Conservation (phyloP, 2,113 vertebrate species). For the Cepphus grylle region DNA sequence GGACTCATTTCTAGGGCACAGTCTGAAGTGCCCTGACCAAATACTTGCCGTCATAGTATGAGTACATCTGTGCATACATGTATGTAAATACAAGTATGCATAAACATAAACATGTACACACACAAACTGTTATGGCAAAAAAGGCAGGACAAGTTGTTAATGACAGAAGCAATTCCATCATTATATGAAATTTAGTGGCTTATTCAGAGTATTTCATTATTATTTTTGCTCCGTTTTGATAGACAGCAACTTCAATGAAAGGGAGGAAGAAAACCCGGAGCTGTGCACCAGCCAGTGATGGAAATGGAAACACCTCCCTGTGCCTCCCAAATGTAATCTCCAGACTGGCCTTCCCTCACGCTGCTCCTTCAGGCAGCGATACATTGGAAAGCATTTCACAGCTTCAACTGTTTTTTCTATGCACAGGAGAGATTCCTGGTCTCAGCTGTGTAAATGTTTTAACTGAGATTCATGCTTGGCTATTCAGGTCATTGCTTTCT, state of each 20-base stretch:
- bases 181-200: background rate
- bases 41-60: background rate
- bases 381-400: constrained; percentile 19
- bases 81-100: background rate
- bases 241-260: background rate
- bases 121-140: background rate
- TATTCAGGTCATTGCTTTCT: constrained; percentile 57
- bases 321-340: constrained; percentile 11
- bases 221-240: background rate
- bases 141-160: background rate
- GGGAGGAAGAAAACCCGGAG: background rate
- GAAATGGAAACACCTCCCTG: constrained; percentile 4
- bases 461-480: constrained; percentile 61
- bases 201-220: background rate
- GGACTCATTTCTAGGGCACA: background rate
- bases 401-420: constrained; percentile 34
- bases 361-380: background rate
- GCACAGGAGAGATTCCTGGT: constrained; percentile 52
- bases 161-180: background rate
- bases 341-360: background rate
- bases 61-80: background rate
- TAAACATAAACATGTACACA: background rate
- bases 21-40: background rate
- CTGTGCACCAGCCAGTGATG: background rate
- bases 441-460: constrained; percentile 73